phyloP scores from a whole-genome alignment of 2,888 invertebrate species.

The Pterostichus niger region DNA sequence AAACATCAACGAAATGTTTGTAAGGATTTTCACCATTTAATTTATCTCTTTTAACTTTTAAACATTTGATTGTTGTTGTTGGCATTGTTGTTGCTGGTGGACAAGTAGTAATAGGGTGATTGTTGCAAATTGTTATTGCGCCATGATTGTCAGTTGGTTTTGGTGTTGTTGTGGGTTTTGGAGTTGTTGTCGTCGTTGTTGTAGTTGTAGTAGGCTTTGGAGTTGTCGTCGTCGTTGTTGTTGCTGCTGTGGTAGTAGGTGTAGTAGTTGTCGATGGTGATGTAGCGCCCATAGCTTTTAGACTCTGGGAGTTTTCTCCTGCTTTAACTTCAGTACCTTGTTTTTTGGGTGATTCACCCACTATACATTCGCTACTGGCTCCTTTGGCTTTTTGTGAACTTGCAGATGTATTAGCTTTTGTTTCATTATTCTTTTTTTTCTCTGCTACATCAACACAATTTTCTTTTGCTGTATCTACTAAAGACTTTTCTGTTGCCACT shows the following conservation, averaged over 20 bases:
- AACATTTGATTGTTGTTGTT: neutral
- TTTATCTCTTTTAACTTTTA: neutral
- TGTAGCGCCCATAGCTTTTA: neutral
- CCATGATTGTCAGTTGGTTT: neutral
- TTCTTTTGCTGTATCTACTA: conserved; percentile 21
- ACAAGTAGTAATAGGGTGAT: neutral
- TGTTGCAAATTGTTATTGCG: neutral
- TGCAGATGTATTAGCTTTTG: neutral
- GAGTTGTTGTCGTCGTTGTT: conserved; percentile 12
- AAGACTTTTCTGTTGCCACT: conserved; percentile 4
- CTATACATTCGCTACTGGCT: no score
- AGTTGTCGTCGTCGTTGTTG: conserved; percentile 18
- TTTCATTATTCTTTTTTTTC: conserved; percentile 24
- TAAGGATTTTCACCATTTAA: neutral
- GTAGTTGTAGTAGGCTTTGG: conserved; percentile 17
- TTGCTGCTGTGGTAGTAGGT: conserved; percentile 23
- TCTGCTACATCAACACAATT: conserved; percentile 10
- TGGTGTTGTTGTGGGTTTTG: neutral
- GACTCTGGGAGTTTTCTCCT: neutral
- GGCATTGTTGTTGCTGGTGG: neutral
- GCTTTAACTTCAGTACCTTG: neutral
- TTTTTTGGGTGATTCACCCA: neutral
- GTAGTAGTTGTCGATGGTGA: neutral
- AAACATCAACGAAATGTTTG: neutral
- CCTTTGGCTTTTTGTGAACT: neutral